Base-by-base conservation (phyloP, 2,797 vertebrate species). In the Artibeus lituratus region DNA sequence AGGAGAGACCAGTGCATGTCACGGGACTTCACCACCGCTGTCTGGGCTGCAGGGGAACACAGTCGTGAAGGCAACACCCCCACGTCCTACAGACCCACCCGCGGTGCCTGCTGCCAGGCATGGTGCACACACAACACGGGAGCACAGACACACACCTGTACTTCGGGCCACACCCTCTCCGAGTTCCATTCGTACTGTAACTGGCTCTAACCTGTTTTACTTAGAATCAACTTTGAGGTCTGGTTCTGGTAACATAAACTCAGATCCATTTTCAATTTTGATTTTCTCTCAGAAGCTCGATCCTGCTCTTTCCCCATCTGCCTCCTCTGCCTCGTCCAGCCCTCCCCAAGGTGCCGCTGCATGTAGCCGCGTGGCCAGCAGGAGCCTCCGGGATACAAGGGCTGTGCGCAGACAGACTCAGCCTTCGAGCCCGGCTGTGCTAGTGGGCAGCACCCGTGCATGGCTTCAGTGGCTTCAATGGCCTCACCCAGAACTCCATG, bases 1-100 rank as follows among this genome's bases (percentile, higher is more conserved):
- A 99, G 97, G 84, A 99, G 99, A 78, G 99, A 99, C 99, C 99
- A 99, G 98, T 99, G 99, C 99, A 99, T 99, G 98, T 99, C 99
- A n/a, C 99, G 99, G 2, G 99, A 99, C 97, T 99, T 99, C 57
- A 99, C 99, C 97, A 99, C 99, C 0, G 99, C 99, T 19, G 99
- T 99, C 70, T 95, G 98, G 0, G 99, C 99, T 99, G 96, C 8
- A 90, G 94, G 85, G 3, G 70, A 18, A 42, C 29, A 51, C 4
- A 51, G 18, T 22, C 0, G 0, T 0, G 2, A 5, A 49, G 29
- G 47, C 0, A 15, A 47, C 15, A 39, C 21, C 14, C 37, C 35
- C 5, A 8, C 5, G 8, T 16, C 47, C 44, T 2, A 24, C 32
- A 49, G 9, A 47, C 16, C 4, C 1, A 2, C 0, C 2, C 1